Conservation (phyloP, 2,797 vertebrate genomes). For the Florisuga fusca region DNA sequence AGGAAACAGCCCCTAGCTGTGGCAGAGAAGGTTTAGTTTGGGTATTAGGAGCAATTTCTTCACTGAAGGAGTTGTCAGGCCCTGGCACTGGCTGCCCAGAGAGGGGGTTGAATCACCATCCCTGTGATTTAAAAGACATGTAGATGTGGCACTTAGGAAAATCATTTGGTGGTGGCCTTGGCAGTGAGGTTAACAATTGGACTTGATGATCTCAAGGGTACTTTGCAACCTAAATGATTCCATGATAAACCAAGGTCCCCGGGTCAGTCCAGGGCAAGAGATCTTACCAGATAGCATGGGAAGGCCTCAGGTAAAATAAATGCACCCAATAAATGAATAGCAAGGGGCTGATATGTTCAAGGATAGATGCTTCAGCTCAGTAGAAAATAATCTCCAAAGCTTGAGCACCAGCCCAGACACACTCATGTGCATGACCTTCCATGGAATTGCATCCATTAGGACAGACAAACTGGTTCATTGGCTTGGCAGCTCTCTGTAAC, state of each 20-base stretch:
- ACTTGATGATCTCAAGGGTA: fast-evolving
- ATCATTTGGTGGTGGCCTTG: not conserved
- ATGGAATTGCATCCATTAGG: not conserved
- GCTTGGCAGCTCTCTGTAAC: not conserved
- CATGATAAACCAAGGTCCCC: not conserved
- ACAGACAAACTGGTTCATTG: not conserved
- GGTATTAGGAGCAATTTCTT: not conserved
- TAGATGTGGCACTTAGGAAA: not conserved
- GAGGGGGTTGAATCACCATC: not conserved
- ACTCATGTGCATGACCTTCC: not conserved
- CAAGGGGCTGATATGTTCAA: not conserved
- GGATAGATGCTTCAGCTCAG: not conserved
- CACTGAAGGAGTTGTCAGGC: not conserved
- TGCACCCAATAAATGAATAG: not conserved
- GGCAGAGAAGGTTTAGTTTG: not conserved
- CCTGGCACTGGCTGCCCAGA: not conserved
- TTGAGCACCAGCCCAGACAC: not conserved
- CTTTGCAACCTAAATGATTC: not conserved
- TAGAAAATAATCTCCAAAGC: not conserved
- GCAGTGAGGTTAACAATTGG: not conserved
- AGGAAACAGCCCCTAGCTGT: not conserved
- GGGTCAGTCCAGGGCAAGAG: not conserved
- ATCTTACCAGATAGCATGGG: not conserved
- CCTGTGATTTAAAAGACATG: not conserved
- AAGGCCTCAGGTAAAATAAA: not conserved